phyloP scores from a whole-genome alignment of 2,888 invertebrate genomes.

The Drosophila mettleri region DNA sequence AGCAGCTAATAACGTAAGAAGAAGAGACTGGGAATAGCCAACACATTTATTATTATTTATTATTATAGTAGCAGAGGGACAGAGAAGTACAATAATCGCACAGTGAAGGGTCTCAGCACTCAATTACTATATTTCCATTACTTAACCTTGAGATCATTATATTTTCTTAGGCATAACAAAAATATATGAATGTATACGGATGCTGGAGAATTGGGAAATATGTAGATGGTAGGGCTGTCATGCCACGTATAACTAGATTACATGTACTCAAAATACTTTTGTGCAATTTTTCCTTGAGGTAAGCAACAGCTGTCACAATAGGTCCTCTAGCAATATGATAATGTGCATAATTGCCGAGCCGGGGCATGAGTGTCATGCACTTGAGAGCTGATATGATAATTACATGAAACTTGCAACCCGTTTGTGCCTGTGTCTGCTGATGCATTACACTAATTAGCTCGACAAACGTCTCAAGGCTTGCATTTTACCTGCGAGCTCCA shows the following conservation, averaged over 20 bases:
- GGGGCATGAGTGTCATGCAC: slow-evolving; percentile 7
- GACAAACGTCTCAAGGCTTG: slow-evolving; percentile 38
- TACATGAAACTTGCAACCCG: slow-evolving; percentile 37
- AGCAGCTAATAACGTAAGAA: slow-evolving; percentile 26
- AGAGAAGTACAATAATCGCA: background rate
- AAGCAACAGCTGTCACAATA: slow-evolving; percentile 16
- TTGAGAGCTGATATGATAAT: slow-evolving; percentile 38
- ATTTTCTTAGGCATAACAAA: too few species aligned
- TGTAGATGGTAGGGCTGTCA: too few species aligned
- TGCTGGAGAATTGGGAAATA: too few species aligned
- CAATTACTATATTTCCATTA: background rate
- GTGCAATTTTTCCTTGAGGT: background rate
- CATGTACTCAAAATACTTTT: background rate
- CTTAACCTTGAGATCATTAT: background rate
- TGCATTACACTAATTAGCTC: slow-evolving; percentile 54
- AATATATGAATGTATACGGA: background rate
- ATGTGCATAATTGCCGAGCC: slow-evolving; percentile 10
- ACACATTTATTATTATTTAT: slow-evolving; percentile 10
- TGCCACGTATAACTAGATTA: background rate
- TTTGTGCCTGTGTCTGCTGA: slow-evolving; percentile 13
- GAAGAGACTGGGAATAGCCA: slow-evolving; percentile 5
- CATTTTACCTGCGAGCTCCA: slow-evolving; percentile 53
- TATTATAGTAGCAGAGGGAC: background rate
- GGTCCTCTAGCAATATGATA: slow-evolving; percentile 1
- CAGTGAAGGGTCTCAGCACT: background rate